Evolutionary conservation across 2,888 invertebrate species (phyloP).

Genomic region (Pammene aurita): DNA sequence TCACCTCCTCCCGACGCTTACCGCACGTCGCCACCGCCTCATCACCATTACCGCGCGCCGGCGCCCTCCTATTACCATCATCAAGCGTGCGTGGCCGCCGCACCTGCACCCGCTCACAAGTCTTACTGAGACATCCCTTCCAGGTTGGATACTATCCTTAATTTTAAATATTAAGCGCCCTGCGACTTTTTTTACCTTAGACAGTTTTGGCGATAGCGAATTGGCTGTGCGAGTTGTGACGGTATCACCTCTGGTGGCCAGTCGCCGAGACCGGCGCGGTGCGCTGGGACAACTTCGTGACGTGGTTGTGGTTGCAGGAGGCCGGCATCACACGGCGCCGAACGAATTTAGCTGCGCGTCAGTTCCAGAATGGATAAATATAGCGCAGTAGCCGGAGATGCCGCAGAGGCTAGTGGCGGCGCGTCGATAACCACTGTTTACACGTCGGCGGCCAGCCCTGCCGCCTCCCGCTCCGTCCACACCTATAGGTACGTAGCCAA

Average conservation of each 20-base stretch:
- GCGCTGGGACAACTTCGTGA: constrained; percentile 68
- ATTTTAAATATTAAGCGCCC: constrained; percentile 52
- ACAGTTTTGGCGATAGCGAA: constrained; percentile 64
- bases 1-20: constrained; percentile 73
- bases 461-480: constrained; percentile 74
- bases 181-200: constrained; percentile 58
- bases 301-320: constrained; percentile 82
- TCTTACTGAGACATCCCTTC: constrained; percentile 75
- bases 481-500: constrained; percentile 78
- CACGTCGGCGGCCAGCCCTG: constrained; percentile 79
- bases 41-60: constrained; percentile 77
- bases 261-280: constrained; percentile 56
- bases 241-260: constrained; percentile 57
- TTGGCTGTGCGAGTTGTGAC: constrained; percentile 59
- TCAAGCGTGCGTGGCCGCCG: constrained; percentile 84
- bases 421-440: constrained; percentile 81
- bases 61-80: constrained; percentile 82
- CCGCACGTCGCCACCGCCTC: constrained; percentile 73
- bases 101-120: constrained; percentile 76
- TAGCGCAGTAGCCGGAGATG: constrained; percentile 78
- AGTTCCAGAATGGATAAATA: constrained; percentile 80
- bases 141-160: constrained; percentile 63
- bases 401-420: constrained; percentile 78
- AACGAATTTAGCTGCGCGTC: constrained; percentile 79
- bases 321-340: constrained; percentile 77